Base-by-base conservation (phyloP, 2,797 vertebrate genomes). In the Hybognathus amarus region DNA sequence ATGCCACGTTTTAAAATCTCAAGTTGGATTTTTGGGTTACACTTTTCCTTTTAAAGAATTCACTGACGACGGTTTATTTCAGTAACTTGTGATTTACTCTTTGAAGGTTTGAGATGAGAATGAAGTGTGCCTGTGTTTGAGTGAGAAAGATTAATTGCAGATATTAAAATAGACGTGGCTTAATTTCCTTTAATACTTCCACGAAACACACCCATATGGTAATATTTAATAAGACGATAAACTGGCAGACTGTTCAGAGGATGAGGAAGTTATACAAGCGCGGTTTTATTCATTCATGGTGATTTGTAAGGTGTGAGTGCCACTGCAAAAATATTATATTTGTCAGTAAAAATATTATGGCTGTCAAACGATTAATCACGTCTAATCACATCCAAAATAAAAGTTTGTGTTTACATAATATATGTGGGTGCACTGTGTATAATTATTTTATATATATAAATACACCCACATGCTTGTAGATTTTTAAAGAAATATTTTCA, bases 171-270 rank as follows among this genome's bases (percentile, higher is more conserved):
- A n/a, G 10, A 36, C 6, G 27, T 36, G 30, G 30, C 47, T 36
- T 54, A 11, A 74, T 74, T 74, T 74, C 47, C 70, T 50, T 74
- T 36, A 74, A 54, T 30, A 36, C 10, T 33, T 74, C 47, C 47
- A 74, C 0, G 20, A 33, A 52, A 52, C 0, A 1, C 24, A 73
- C 69, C 13, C 42, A 36, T 52, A 52, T 22, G 70, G 27, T 52
- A 73, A 52, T 71, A 30, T 30, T 50, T 70, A 27, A 47, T 47
- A 71, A 18, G 6, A 24, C 1, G 2, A 50, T 18, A 52, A 33
- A 73, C 24, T 68, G 38, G 12, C 67, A 45, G 67, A 42, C 38
- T 30, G 42, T 18, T 45, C 69, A 6, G 68, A 70, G 68, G 40
- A 45, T 1, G 13, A 69, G 45, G 27, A 36, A 22, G 47, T 33